Evolutionary conservation across 2,888 invertebrate genomes (phyloP).

Genomic region (Apodemia duryi): DNA sequence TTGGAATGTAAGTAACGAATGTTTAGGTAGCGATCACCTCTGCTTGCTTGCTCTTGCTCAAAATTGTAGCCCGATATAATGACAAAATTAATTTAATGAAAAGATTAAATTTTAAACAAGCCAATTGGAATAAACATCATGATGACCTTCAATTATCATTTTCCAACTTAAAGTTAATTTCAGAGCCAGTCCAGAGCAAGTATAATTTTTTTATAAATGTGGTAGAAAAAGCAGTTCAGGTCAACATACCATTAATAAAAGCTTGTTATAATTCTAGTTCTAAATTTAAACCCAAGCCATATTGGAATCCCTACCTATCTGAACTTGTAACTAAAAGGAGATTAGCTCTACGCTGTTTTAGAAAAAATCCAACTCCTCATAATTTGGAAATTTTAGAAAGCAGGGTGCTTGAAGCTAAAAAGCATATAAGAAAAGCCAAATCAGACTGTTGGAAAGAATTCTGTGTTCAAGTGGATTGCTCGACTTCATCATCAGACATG

Average conservation of each 20-base stretch:
- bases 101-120: not conserved
- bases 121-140: not conserved
- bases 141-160: not conserved
- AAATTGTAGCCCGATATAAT: not conserved
- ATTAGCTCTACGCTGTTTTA: not conserved
- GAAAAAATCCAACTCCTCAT: conserved; percentile 20
- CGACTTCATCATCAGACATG: not conserved
- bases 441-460: conserved; percentile 18
- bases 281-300: not conserved
- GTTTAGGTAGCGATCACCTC: not conserved
- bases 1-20: not conserved
- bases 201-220: not conserved
- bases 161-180: not conserved
- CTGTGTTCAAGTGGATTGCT: conserved; percentile 15
- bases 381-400: conserved; percentile 21
- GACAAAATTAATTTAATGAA: not conserved
- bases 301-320: not conserved
- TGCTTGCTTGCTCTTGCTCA: too few relatives aligned
- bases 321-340: conserved; percentile 1
- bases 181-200: not conserved
- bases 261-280: not conserved
- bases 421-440: conserved; percentile 12
- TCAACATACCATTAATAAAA: not conserved
- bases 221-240: not conserved
- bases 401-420: conserved; percentile 15